Percentiles rank a stretch among this genome's conserved stretches.
Conservation (phyloP, 2,797 vertebrate genomes). For the Erithacus rubecula region DNA sequence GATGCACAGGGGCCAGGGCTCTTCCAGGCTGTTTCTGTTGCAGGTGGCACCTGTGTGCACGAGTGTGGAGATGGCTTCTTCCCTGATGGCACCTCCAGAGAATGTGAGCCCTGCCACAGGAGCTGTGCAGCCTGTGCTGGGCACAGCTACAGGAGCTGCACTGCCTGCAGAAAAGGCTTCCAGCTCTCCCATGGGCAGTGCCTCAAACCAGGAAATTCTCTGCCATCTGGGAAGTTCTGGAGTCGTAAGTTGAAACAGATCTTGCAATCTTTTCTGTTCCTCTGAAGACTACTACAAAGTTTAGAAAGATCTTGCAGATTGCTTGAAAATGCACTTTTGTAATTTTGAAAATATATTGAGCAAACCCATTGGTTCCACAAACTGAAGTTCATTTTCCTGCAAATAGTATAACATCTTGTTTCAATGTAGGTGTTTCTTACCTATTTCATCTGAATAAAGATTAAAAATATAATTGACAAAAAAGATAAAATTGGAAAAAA, state of each 20-base stretch:
- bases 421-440: not conserved
- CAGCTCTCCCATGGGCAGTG: slow-evolving; percentile 74
- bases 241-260: slow-evolving; percentile 58
- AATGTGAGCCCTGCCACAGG: slow-evolving; percentile 84
- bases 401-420: not conserved
- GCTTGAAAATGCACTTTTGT: not conserved
- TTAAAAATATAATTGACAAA: not conserved
- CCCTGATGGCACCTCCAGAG: slow-evolving; percentile 68
- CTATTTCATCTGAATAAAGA: not conserved
- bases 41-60: slow-evolving; percentile 83
- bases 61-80: slow-evolving; percentile 83
- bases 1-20: not conserved
- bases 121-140: slow-evolving; percentile 82
- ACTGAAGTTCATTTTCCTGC: not conserved
- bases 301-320: not conserved
- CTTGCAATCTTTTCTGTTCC: not conserved
- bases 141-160: slow-evolving; percentile 77
- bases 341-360: not conserved
- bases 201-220: not conserved
- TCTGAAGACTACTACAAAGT: not conserved
- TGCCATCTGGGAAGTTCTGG: slow-evolving; percentile 33
- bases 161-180: slow-evolving; percentile 73
- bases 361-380: not conserved
- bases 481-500: not conserved
- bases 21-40: slow-evolving; percentile 1